Percentiles rank a stretch among this genome's conserved stretches.
phyloP scores from a whole-genome alignment of 2,797 vertebrate species.

The Sebastes kiyomatsui region DNA sequence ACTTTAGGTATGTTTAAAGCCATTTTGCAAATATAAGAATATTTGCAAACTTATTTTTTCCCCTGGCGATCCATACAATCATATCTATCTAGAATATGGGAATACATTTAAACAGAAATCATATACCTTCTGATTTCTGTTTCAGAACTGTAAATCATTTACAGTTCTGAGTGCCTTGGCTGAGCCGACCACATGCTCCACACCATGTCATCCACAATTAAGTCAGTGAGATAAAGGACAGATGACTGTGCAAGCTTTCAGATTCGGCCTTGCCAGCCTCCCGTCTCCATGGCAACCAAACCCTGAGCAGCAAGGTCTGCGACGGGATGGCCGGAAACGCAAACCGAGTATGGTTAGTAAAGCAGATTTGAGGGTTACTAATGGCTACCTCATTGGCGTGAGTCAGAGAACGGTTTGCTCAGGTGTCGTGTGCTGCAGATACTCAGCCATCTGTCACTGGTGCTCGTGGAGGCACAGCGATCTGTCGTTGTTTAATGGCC shows the following conservation, averaged over 20 bases:
- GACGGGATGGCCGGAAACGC: constrained; percentile 69
- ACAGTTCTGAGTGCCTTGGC: constrained; percentile 32
- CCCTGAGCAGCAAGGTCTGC: constrained; percentile 50
- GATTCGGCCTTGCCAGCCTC: constrained; percentile 72
- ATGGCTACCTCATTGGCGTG: constrained; percentile 75
- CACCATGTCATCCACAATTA: constrained; percentile 65
- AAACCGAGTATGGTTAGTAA: constrained; percentile 68
- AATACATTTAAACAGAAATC: neutral
- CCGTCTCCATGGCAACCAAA: constrained; percentile 73
- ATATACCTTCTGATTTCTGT: constrained; percentile 20
- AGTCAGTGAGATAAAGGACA: constrained; percentile 73
- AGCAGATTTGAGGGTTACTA: constrained; percentile 71
- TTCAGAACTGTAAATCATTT: neutral
- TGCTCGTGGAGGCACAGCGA: constrained; percentile 65
- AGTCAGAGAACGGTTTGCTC: constrained; percentile 78
- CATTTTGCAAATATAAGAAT: neutral
- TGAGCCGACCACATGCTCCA: constrained; percentile 36
- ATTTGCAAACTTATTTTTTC: neutral
- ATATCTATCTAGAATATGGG: neutral
- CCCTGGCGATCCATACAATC: neutral
- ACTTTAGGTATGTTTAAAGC: neutral
- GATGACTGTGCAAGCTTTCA: constrained; percentile 69
- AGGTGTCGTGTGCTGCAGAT: constrained; percentile 77
- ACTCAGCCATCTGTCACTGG: constrained; percentile 79
- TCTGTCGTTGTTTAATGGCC: constrained; percentile 55